Base-by-base conservation (phyloP, 2,888 invertebrate genomes). In the Cynaeus angustus region DNA sequence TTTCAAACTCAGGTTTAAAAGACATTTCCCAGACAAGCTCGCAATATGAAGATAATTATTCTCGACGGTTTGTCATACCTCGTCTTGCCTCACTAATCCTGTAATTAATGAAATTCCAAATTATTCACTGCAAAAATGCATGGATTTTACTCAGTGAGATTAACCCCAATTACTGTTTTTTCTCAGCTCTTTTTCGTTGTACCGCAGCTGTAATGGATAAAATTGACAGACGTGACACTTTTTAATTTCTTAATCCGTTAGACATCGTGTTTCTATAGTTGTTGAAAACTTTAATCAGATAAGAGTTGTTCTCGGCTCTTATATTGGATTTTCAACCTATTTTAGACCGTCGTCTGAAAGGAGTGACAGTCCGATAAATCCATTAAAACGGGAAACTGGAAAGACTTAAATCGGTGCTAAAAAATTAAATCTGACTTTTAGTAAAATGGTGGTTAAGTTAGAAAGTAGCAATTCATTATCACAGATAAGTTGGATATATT, bases 11-110 rank as follows among this genome's bases (percentile, higher is more conserved):
- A 71, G 72, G 75, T 77, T 77, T 76, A 75, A 74, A 75, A 76
- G 77, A 75, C 76, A 76, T 76, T 77, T 70, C 66, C 76, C 75
- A 76, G 77, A 74, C 77, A 73, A 71, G 74, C 74, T 76, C 67
- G 77, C 74, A 75, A 76, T 76, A 72, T 74, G 78, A 72, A 75
- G 75, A 78, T 78, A 78, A 78, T 78, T 78, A 78, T 76, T 76
- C 77, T 76, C 77, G 75, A 74, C 77, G 72, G 73, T 75, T 75
- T 73, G 73, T 71, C 72, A 66, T 70, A 70, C 62, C 43, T 10
- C 46, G 55, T 65, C 45, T 46, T 68, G 48, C 43, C 37, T 16
- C 48, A 53, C 64, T 65, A 64, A 69, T 64, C 68, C 43, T 12
- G 26, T 50, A 69, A 65, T 58, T 50, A 65, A 69, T 69, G 65